phyloP scores from a whole-genome alignment of 2,113 vertebrate genomes.

The Cromileptes altivelis region DNA sequence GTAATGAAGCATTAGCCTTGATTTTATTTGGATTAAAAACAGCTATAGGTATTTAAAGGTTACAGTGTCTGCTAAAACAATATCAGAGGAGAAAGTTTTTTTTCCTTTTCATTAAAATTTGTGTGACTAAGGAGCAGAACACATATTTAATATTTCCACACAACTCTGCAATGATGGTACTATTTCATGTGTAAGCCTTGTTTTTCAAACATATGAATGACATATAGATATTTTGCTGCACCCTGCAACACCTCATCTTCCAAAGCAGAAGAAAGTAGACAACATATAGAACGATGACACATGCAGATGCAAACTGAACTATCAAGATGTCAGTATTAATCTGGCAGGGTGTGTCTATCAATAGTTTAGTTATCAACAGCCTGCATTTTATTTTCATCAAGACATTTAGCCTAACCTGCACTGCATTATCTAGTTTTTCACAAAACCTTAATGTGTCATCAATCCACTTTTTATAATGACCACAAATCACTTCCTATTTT shows the following conservation, averaged over 20 bases:
- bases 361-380: not conserved
- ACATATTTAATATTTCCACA: constrained; percentile 20
- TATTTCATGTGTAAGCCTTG: not conserved
- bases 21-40: constrained; percentile 90
- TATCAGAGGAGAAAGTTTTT: constrained; percentile 35
- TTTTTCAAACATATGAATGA: not conserved
- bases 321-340: not conserved
- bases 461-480: not conserved
- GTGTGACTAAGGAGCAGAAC: constrained; percentile 27
- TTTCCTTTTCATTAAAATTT: constrained; percentile 44
- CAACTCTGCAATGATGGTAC: not conserved
- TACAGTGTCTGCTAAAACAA: constrained; percentile 74
- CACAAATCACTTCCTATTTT: constrained; percentile 6
- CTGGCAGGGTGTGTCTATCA: not conserved
- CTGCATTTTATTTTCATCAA: not conserved
- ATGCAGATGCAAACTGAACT: not conserved
- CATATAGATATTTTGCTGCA: not conserved
- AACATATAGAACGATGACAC: not conserved
- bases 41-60: constrained; percentile 84
- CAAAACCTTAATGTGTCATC: not conserved
- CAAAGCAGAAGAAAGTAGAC: not conserved
- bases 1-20: constrained; percentile 89
- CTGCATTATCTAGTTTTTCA: not conserved
- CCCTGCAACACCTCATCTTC: not conserved
- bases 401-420: not conserved